Conservation (phyloP, 2,888 invertebrate genomes). For the Drosophila pegasa region DNA sequence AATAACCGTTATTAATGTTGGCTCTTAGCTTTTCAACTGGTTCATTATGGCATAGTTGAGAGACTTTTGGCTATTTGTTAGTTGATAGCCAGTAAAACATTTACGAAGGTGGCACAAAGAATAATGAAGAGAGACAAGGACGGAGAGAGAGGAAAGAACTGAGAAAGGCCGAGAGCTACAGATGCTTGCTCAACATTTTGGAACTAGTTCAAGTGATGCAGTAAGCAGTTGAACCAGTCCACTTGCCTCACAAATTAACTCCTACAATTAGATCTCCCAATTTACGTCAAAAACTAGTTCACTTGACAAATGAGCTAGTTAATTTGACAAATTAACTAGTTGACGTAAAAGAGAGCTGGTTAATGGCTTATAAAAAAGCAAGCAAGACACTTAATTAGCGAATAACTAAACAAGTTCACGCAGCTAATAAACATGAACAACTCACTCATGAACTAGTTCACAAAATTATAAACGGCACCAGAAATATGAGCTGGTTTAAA, state of each 20-base stretch:
- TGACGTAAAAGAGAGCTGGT: constrained; percentile 6
- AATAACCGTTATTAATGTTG: constrained; percentile 57
- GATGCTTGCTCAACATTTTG: background rate
- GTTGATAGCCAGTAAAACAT: constrained; percentile 14
- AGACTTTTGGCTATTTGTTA: constrained; percentile 10
- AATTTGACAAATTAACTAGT: background rate
- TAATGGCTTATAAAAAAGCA: background rate
- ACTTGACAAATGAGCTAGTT: background rate
- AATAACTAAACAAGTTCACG: background rate
- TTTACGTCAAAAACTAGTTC: background rate
- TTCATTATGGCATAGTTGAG: constrained; percentile 46
- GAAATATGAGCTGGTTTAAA: background rate
- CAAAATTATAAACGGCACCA: too few relatives aligned
- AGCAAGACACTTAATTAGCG: background rate
- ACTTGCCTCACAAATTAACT: background rate
- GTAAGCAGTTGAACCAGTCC: background rate
- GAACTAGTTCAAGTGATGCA: constrained; percentile 9
- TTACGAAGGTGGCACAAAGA: constrained; percentile 15
- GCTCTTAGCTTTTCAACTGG: constrained; percentile 37
- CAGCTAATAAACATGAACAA: background rate
- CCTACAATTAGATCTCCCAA: background rate
- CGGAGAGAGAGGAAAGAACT: background rate
- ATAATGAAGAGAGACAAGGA: background rate
- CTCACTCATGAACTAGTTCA: constrained; percentile 10
- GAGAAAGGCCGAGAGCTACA: background rate